Percentiles rank a stretch among this genome's conserved stretches.
These are phyloP conservation scores for Amblyjoppa proteus DNA, from an alignment of 2,888 invertebrate species.

Conservation along the genomic window DNA sequence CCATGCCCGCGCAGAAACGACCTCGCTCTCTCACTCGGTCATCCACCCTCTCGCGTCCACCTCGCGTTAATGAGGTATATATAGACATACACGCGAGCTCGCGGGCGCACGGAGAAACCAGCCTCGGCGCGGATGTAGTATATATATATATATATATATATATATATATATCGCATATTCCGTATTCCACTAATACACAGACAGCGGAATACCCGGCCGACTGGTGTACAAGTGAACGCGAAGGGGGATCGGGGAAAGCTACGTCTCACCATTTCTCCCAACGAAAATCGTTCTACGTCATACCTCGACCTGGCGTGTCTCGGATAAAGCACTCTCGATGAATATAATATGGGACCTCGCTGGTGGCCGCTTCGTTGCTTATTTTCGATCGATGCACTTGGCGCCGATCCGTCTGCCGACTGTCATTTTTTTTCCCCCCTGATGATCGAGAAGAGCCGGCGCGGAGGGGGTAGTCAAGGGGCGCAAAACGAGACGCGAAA, in stretches of 20 bases:
- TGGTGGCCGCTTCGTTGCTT: neutral
- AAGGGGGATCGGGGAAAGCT: slow-evolving; percentile 1
- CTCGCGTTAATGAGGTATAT: slow-evolving; percentile 69
- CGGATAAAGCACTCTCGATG: slow-evolving; percentile 49
- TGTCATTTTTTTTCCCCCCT: neutral
- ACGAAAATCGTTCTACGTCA: slow-evolving; percentile 31
- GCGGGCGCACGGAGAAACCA: slow-evolving; percentile 51
- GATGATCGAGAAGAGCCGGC: neutral
- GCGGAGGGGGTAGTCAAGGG: too few species aligned
- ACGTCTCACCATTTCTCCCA: slow-evolving; percentile 5
- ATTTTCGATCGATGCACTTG: slow-evolving; percentile 26
- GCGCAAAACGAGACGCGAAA: too few species aligned
- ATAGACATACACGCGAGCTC: slow-evolving; percentile 51
- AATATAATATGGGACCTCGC: slow-evolving; percentile 44
- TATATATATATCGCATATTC: slow-evolving; percentile 19
- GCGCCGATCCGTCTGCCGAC: slow-evolving; percentile 9
- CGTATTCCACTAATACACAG: slow-evolving; percentile 3
- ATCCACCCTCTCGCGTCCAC: slow-evolving; percentile 60
- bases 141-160: slow-evolving; percentile 7
- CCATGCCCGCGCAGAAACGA: slow-evolving; percentile 54
- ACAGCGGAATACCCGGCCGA: neutral
- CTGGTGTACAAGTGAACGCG: slow-evolving; percentile 12
- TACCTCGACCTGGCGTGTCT: slow-evolving; percentile 32
- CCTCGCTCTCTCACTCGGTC: slow-evolving; percentile 48
- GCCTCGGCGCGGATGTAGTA: slow-evolving; percentile 44